Evolutionary conservation across 2,797 vertebrate genomes (phyloP).

Genomic region (Thamnophis elegans): DNA sequence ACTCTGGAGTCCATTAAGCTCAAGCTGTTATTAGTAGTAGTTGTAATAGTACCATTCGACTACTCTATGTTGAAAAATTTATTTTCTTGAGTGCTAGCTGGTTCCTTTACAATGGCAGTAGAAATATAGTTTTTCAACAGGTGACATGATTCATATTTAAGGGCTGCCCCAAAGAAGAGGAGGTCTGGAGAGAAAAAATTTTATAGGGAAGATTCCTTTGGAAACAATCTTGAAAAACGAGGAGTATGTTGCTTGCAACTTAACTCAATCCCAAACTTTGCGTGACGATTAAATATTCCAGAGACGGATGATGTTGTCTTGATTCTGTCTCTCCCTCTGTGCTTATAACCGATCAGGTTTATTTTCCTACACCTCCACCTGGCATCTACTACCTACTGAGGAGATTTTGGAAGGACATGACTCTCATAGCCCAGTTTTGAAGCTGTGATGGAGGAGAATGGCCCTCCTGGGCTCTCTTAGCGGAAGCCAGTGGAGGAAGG

Average conservation of each 20-base stretch:
- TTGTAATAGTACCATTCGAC: background rate
- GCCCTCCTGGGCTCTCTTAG: background rate
- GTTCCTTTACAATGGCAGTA: background rate
- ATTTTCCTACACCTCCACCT: conserved; percentile 30
- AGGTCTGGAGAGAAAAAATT: background rate
- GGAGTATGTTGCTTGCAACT: conserved; percentile 26
- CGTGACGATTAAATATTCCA: conserved; percentile 10
- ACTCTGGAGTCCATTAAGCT: too few relatives aligned
- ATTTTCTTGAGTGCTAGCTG: background rate
- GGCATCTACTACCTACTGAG: background rate
- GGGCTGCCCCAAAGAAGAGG: background rate
- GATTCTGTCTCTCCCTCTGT: background rate
- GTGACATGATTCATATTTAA: background rate
- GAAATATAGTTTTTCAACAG: background rate
- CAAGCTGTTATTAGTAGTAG: background rate
- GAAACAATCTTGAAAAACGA: conserved; percentile 2
- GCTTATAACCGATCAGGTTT: conserved; percentile 24
- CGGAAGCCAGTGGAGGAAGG: background rate
- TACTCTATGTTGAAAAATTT: background rate
- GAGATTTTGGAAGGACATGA: background rate
- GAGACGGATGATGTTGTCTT: conserved; percentile 37
- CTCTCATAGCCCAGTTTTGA: background rate
- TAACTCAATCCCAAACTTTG: conserved; percentile 31
- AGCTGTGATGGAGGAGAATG: background rate
- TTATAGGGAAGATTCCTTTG: background rate